These are phyloP conservation scores for Hydrochoerus hydrochaeris DNA, from an alignment of 2,113 vertebrate genomes.

Conservation along the genomic window DNA sequence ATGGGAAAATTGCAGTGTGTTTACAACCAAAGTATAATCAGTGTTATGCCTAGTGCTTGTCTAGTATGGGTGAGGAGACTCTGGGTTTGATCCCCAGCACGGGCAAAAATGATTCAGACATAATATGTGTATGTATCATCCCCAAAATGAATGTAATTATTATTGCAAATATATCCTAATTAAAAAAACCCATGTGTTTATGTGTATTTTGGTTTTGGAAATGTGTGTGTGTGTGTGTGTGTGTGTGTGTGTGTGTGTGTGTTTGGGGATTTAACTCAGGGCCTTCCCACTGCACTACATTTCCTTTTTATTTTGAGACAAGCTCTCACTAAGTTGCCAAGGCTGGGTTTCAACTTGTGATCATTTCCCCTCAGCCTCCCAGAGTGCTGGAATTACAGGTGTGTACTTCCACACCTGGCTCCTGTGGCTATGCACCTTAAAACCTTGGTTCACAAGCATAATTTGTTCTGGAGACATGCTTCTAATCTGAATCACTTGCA, in stretches of 20 bases:
- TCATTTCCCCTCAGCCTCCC: not conserved
- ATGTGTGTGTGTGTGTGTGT: not conserved
- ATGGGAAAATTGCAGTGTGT: not conserved
- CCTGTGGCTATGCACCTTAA: not conserved
- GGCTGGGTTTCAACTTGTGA: not conserved
- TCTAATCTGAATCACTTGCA: not conserved
- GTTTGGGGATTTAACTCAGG: not conserved
- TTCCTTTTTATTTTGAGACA: not conserved
- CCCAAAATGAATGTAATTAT: not conserved
- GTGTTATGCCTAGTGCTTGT: not conserved
- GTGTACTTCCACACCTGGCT: not conserved
- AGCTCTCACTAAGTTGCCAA: not conserved
- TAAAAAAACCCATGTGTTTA: not conserved
- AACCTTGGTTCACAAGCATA: not conserved
- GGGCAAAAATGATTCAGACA: not conserved
- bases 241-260: not conserved
- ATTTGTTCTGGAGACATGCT: not conserved
- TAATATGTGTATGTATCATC: not conserved
- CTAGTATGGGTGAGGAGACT: not conserved
- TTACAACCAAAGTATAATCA: not conserved
- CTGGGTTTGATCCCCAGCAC: not conserved
- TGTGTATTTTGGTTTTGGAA: not conserved
- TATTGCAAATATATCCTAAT: not conserved
- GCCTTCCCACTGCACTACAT: not conserved
- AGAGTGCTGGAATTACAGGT: not conserved